Evolutionary conservation across 2,113 vertebrate species (phyloP).

Genomic region (Barnardius zonarius): DNA sequence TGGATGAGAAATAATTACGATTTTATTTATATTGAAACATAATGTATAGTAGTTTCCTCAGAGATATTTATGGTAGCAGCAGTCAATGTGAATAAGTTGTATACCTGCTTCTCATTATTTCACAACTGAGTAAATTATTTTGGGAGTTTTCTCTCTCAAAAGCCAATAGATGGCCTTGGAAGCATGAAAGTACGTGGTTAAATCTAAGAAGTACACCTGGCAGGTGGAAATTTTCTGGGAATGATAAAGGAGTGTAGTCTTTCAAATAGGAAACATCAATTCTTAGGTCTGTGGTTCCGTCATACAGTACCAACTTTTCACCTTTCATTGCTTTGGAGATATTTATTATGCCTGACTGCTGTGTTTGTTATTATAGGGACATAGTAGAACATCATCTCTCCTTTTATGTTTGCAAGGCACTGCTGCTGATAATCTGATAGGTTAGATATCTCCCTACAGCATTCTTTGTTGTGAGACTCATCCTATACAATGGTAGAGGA

Average conservation of each 20-base stretch:
- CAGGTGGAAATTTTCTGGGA: neutral
- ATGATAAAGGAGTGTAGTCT: neutral
- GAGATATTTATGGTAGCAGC: constrained; percentile 1
- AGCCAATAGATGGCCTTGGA: neutral
- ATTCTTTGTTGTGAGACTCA: neutral
- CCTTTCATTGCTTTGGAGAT: neutral
- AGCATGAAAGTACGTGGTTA: neutral
- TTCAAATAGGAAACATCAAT: neutral
- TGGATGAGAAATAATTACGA: neutral
- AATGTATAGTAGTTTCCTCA: neutral
- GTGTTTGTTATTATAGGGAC: neutral
- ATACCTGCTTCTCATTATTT: constrained; percentile 37
- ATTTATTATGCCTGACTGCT: neutral
- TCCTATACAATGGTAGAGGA: neutral
- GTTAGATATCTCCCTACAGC: neutral
- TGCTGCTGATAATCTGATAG: neutral
- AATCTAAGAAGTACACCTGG: neutral
- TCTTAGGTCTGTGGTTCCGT: neutral
- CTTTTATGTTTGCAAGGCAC: neutral
- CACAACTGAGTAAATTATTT: neutral
- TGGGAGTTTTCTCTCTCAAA: constrained; percentile 25
- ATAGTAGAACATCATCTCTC: neutral
- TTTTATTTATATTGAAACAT: neutral
- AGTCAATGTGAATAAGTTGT: neutral
- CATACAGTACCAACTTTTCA: neutral